These are phyloP conservation scores for Prinia subflava DNA, from an alignment of 2,113 vertebrate genomes.

Conservation along the genomic window DNA sequence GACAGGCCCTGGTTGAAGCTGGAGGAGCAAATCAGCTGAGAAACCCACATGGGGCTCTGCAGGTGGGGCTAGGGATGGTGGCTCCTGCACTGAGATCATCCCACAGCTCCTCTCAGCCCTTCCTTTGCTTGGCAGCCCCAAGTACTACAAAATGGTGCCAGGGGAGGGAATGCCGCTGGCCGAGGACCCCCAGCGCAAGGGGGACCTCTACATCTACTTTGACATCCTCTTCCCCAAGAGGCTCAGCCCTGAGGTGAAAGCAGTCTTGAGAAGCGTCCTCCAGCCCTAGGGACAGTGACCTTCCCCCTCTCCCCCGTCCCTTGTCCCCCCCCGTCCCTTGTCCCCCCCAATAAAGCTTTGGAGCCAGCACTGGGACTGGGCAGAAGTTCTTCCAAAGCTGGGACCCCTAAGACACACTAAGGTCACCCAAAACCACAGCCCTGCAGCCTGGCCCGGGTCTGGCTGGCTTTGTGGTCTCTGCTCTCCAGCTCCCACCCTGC, in stretches of 20 bases:
- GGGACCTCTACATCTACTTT: conserved; percentile 87
- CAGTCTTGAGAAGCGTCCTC: conserved; percentile 76
- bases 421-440: neutral
- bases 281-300: neutral
- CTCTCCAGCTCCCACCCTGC: neutral
- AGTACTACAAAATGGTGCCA: conserved; percentile 83
- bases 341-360: neutral
- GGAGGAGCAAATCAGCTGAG: neutral
- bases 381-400: neutral
- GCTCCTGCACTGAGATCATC: rapidly evolving
- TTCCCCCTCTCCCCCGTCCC: no score
- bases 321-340: no score
- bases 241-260: conserved; percentile 79
- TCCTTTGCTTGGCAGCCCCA: conserved; percentile 72
- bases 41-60: rapidly evolving
- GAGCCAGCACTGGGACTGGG: rapidly evolving
- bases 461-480: neutral
- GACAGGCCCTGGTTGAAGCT: neutral
- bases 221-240: conserved; percentile 83
- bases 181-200: conserved; percentile 71
- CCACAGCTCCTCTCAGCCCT: neutral
- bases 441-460: rapidly evolving
- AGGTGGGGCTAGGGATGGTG: rapidly evolving
- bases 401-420: neutral
- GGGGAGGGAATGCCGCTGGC: conserved; percentile 89